These are phyloP conservation scores for Drosophila kohkoa DNA, from an alignment of 1,140 invertebrate genomes.

Conservation along the genomic window DNA sequence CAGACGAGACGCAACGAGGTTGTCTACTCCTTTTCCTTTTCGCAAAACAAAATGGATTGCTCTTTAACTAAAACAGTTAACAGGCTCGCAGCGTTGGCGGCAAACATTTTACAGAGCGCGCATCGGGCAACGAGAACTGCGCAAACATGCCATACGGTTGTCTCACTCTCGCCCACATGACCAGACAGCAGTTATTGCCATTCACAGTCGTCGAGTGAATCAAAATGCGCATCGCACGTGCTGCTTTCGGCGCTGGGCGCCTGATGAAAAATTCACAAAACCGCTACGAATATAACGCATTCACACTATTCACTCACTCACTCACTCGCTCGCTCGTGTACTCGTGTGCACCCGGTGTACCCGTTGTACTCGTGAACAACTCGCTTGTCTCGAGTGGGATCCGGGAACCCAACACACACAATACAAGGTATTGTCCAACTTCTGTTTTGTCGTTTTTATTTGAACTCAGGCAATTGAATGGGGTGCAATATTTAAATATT, in stretches of 20 bases:
- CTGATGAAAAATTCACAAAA: conserved; percentile 81
- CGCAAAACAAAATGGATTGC: conserved; percentile 84
- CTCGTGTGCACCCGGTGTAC: conserved; percentile 19
- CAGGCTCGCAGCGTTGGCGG: conserved; percentile 62
- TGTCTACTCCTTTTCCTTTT: conserved; percentile 77
- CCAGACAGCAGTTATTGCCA: conserved; percentile 4
- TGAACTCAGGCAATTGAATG: background rate
- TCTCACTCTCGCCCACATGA: conserved; percentile 39
- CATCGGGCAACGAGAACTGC: conserved; percentile 8
- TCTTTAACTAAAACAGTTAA: conserved; percentile 85
- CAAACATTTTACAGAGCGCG: conserved; percentile 8
- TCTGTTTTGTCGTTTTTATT: background rate
- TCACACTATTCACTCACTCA: conserved; percentile 80
- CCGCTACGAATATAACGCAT: conserved; percentile 83
- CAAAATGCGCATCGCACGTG: conserved; percentile 23
- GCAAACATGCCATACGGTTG: conserved; percentile 53
- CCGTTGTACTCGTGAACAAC: conserved; percentile 4
- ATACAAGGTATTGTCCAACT: background rate
- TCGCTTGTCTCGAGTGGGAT: conserved; percentile 7
- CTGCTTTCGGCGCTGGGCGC: conserved; percentile 31
- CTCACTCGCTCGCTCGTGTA: conserved; percentile 45
- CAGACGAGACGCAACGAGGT: conserved; percentile 22
- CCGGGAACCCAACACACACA: conserved; percentile 6
- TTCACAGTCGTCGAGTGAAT: conserved; percentile 36
- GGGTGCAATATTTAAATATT: background rate